Conservation (phyloP, 2,888 invertebrate genomes). For the Dryobota labecula region DNA sequence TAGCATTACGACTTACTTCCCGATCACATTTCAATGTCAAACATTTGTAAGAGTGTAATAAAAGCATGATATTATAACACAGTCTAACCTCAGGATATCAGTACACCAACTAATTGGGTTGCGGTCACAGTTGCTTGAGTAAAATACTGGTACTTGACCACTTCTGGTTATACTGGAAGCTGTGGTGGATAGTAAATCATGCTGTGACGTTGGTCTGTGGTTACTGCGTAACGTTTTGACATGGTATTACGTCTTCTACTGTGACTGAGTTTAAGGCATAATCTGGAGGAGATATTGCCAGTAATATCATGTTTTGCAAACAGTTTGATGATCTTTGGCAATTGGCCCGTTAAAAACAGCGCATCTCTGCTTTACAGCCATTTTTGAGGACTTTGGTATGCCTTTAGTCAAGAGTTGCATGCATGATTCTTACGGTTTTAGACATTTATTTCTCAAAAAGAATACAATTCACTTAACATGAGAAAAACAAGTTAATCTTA, state of each 20-base stretch:
- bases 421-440: too few species aligned
- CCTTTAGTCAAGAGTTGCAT: not conserved
- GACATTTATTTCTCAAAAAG: too few species aligned
- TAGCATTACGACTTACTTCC: not conserved
- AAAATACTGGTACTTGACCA: constrained; percentile 21
- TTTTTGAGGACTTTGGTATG: not conserved
- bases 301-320: not conserved
- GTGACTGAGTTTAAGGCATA: not conserved
- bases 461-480: too few species aligned
- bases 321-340: not conserved
- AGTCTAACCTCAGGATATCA: constrained; percentile 29
- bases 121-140: constrained; percentile 30
- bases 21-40: constrained; percentile 32
- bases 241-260: not conserved
- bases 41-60: not conserved
- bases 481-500: too few species aligned
- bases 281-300: not conserved
- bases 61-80: not conserved
- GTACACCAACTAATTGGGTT: constrained; percentile 37
- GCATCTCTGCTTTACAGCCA: not conserved
- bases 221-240: constrained; percentile 10
- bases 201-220: constrained; percentile 20
- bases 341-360: not conserved
- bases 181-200: constrained; percentile 22
- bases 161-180: constrained; percentile 41